Evolutionary conservation across 2,888 invertebrate species (phyloP), one percentile per base, ranked within the genome.

Genomic region (Spicauda simplicius): DNA sequence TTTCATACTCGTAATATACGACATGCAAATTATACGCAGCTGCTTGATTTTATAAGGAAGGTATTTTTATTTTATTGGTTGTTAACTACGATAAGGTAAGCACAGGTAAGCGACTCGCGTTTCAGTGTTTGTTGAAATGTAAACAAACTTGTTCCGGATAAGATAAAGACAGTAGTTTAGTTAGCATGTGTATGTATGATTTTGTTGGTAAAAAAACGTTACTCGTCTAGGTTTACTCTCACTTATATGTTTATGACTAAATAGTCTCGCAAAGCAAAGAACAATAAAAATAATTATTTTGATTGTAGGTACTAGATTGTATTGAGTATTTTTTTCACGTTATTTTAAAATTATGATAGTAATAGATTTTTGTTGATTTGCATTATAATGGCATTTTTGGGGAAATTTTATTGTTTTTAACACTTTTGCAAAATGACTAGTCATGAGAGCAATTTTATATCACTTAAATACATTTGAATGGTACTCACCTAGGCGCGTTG

Each of bases 401-500:
- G 37, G 12, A 12, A 37, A 11, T 25, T 37, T 37, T 37, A 12
- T 12, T 1, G 4, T 33, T 33, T 8, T 33, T 5, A 8, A 1
- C 33, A 10, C 1, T 8, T 6, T 2, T 30, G 25, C 25, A 5
- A 33, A 33, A 33, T 37, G 37, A 37, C 12, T 37, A 0, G 37
- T 37, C 12, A 1, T 12, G 37, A 37, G 1, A 37, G 11, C 0
- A 25, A 19, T 59, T 41, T 41, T n/a, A 1, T 25, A 37, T 45
- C 25, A 63, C 63, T 50, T 18, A 33, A 12, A 12, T 2, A 12
- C 0, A 37, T 37, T 37, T 37, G 11, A 1, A 61, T 52, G 50
- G 71, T 50, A 93, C 95, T 95, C 84, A 95, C 95, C 94, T 95
- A 93, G 94, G 95, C 93, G 91, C 94, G 88, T 92, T 93, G 86